Evolutionary conservation across 1,140 invertebrate species (phyloP).

Genomic region (Yoshiicerus persimilis): DNA sequence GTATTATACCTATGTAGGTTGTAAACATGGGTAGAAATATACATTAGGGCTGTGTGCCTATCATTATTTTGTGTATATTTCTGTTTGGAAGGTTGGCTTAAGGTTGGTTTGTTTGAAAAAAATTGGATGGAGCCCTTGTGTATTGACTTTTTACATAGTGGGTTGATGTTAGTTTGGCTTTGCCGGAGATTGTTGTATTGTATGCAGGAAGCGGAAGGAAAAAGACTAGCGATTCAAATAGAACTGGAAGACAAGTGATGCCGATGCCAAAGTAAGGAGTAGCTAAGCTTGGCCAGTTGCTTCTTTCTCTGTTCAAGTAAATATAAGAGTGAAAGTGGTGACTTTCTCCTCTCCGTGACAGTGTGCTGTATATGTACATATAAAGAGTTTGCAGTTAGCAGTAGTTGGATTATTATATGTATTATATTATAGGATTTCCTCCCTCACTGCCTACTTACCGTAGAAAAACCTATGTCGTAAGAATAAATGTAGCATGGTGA

Average conservation of each 20-base stretch:
- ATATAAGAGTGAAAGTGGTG: neutral
- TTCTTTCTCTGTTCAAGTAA: neutral
- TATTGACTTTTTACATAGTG: neutral
- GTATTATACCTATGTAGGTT: neutral
- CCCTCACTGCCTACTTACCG: neutral
- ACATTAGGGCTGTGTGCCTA: too few species aligned
- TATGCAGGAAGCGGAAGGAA: neutral
- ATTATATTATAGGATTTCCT: neutral
- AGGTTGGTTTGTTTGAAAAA: neutral
- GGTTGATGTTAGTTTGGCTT: neutral
- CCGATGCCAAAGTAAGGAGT: neutral
- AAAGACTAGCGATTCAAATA: neutral
- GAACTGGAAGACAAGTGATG: neutral
- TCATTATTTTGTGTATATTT: too few species aligned
- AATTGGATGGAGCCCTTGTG: neutral
- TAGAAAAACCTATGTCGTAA: constrained; percentile 5
- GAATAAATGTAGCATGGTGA: constrained; percentile 24
- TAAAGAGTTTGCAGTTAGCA: neutral
- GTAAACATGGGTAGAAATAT: too few species aligned
- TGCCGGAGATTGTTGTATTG: neutral
- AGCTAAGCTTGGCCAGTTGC: neutral
- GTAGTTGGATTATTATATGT: neutral
- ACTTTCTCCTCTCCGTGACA: neutral
- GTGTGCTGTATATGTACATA: neutral
- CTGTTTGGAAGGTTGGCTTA: neutral